Evolutionary conservation across 1,140 invertebrate genomes (phyloP), one percentile per base, ranked within the genome.

Genomic region (Zaprionus taronus): DNA sequence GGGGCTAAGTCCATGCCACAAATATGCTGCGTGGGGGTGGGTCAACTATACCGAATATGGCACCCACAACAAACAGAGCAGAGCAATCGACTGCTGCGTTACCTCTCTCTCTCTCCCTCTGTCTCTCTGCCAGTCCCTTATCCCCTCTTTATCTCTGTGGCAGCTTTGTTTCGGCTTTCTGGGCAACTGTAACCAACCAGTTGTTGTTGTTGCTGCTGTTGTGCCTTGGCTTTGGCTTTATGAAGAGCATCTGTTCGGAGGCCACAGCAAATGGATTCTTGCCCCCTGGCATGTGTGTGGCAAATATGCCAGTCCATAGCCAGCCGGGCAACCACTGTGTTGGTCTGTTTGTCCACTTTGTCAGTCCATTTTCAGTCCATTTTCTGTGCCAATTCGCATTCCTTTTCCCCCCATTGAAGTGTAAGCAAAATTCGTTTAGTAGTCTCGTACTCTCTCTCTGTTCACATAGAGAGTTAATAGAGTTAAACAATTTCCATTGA

Each of bases 401-500:
- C 47, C 20, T 51, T n/a, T n/a, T 14, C 41, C 2, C 14, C 9
- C 11, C 22, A 14, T 7, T 14, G 41, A 47, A 47, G n/a, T 53
- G 61, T 58, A 65, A 89, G 60, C 72, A 67, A 79, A 90, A 85
- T 77, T 71, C 38, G 73, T 69, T 90, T 83, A 80, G 70, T 58
- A 44, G 11, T 51, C 26, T 41, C 15, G 5, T 26, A 41, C 41
- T 60, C n/a, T 17, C 15, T 44, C n/a, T 41, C 38, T 41, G n/a
- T n/a, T n/a, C 15, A n/a, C 7, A 20, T n/a, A 3, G 41, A 17
- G 41, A 47, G 41, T 47, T 69, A 47, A 69, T 56, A 51, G 31
- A 68, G 85, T 68, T 56, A 72, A 66, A 44, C 74, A 72, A 71
- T 66, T 69, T 77, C 51, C 24, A 77, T 66, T 70, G 60, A 49